Percentiles rank a stretch among this genome's conserved stretches.
Evolutionary conservation across 2,888 invertebrate genomes (phyloP).

Genomic region (Ernsta delagoae): DNA sequence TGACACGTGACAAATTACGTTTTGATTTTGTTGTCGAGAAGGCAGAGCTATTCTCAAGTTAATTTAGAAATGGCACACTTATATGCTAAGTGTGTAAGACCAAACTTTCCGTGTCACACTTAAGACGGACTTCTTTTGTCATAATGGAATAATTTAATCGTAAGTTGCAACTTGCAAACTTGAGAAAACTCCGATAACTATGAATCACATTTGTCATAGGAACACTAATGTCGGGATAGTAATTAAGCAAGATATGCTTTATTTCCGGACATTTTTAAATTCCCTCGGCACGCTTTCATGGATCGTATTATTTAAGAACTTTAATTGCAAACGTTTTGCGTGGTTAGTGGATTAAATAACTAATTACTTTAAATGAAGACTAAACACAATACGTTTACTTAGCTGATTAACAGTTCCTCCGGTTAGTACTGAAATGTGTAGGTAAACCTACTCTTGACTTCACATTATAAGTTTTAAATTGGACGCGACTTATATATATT

Average conservation of each 20-base stretch:
- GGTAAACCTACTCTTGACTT: no score
- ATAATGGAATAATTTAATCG: conserved; percentile 47
- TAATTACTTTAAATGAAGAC: no score
- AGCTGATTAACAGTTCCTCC: no score
- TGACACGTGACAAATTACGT: conserved; percentile 72
- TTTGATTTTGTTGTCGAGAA: conserved; percentile 66
- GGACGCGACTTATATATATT: no score
- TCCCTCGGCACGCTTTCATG: not conserved
- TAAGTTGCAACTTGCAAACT: conserved; percentile 19
- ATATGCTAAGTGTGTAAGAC: conserved; percentile 54
- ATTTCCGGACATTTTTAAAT: conserved; percentile 22
- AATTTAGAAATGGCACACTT: conserved; percentile 56
- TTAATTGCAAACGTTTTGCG: no score
- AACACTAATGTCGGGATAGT: conserved; percentile 18
- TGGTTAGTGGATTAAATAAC: no score
- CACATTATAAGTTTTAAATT: no score
- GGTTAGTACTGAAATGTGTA: no score
- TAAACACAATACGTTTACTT: no score
- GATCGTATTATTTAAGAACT: conserved; percentile 16
- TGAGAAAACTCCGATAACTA: conserved; percentile 14
- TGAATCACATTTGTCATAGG: conserved; percentile 32
- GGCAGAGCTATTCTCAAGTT: conserved; percentile 58
- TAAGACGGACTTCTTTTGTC: conserved; percentile 38
- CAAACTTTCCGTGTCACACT: conserved; percentile 44
- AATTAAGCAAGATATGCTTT: conserved; percentile 12